Base-by-base conservation (phyloP, 2,797 vertebrate species). In the Sebastes minor region DNA sequence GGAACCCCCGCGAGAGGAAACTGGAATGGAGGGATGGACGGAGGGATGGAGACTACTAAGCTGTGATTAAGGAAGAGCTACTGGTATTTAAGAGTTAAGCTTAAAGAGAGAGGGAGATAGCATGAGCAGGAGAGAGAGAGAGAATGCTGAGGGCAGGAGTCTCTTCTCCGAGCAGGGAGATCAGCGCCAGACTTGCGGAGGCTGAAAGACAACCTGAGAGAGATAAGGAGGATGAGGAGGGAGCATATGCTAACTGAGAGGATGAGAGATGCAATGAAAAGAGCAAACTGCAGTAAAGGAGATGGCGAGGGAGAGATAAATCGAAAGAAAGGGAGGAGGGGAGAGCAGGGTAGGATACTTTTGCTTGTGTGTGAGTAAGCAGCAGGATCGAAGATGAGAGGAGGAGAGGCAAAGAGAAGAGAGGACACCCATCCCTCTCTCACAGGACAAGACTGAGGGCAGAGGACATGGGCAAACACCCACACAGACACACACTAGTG, bases 51-150 rank as follows among this genome's bases (percentile, higher is more conserved):
- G 88, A 84, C 76, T 59, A 85, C 84, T 93, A 91, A 92, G 70
- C 88, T 91, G 90, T 93, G 89, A 92, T 94, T 94, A 95, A 91
- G 80, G 69, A 89, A 90, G 78, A 92, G 88, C 90, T 84, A 87
- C 81, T 91, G 92, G 90, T 91, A 90, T 93, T 93, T 91, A 91
- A 89, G 86, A 90, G 90, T 91, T 89, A 87, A 83, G 89, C 88
- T 89, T 76, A 55, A 72, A 88, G 88, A 78, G 68, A 78, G 76
- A 56, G 64, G 10, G 78, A 80, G 78, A 90, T 46, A 74, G 85
- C 65, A 84, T 69, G 74, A 85, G 79, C 52, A 14, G 8, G 66
- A 64, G 83, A 42, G 71, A 71, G 85, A 71, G 80, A 78, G 69
- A 74, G 72, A 88, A 80, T 49, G 81, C 84, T 89, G 57, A 83